These are phyloP conservation scores for Trinectes maculatus DNA, from an alignment of 2,113 vertebrate species.

Conservation along the genomic window DNA sequence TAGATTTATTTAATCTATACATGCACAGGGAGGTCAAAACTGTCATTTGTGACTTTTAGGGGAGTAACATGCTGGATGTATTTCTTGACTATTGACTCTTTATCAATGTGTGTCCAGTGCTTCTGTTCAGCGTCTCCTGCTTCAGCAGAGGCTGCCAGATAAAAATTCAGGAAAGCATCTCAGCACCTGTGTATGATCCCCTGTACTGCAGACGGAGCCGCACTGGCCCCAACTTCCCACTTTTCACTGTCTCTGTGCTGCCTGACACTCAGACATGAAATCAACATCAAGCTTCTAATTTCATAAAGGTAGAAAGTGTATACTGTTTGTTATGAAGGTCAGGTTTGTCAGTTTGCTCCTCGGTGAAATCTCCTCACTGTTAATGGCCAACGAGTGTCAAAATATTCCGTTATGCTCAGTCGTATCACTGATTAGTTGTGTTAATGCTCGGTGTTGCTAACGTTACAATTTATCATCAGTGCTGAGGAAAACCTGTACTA, in stretches of 20 bases:
- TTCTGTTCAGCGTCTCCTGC: neutral
- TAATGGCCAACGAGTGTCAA: no score
- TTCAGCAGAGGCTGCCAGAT: neutral
- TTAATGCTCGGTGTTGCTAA: no score
- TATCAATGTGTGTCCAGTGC: neutral
- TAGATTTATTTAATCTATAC: neutral
- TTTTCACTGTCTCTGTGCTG: neutral
- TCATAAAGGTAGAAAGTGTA: no score
- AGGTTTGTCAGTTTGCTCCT: no score
- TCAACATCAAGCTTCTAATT: neutral
- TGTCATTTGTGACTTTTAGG: neutral
- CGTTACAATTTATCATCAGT: no score
- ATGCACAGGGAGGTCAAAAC: neutral
- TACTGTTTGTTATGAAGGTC: neutral
- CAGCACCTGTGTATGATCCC: neutral
- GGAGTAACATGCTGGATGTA: neutral
- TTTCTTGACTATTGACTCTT: neutral
- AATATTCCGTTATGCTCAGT: no score
- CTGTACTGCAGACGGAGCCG: neutral
- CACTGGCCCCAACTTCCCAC: neutral
- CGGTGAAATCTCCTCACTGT: no score
- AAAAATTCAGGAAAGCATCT: neutral
- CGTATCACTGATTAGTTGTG: no score
- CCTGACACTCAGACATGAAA: neutral
- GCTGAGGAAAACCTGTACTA: no score